These are phyloP conservation scores for Atta texana DNA, from an alignment of 1,140 invertebrate species.

Conservation along the genomic window DNA sequence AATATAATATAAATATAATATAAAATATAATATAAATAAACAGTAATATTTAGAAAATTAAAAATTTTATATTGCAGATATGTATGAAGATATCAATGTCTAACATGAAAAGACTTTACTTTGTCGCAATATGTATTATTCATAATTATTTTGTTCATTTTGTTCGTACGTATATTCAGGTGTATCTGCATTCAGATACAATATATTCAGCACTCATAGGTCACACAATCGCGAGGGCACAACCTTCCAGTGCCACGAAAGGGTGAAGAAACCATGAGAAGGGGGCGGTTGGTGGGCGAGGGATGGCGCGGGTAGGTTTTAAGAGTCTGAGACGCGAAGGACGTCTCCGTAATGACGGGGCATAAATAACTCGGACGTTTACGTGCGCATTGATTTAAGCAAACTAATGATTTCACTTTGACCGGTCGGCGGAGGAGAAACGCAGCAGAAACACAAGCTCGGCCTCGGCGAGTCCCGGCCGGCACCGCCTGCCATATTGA, in stretches of 20 bases:
- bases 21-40: not conserved
- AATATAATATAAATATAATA: not conserved
- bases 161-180: not conserved
- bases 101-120: not conserved
- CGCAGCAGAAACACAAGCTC: constrained; percentile 79
- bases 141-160: not conserved
- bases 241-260: constrained; percentile 30
- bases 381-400: constrained; percentile 87
- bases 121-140: not conserved
- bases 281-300: constrained; percentile 60
- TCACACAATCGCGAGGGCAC: constrained; percentile 41
- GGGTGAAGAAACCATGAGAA: constrained; percentile 61
- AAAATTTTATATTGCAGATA: not conserved
- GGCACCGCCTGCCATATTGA: constrained; percentile 84
- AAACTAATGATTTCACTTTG: constrained; percentile 87
- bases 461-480: constrained; percentile 27
- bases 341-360: constrained; percentile 85
- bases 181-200: constrained; percentile 7
- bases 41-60: not conserved
- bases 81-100: not conserved
- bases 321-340: constrained; percentile 75
- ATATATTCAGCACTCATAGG: not conserved
- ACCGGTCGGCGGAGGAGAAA: constrained; percentile 76
- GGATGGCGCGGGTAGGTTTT: constrained; percentile 63
- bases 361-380: constrained; percentile 87